phyloP scores from a whole-genome alignment of 2,888 invertebrate species.

The Mimumesa dahlbomi region DNA sequence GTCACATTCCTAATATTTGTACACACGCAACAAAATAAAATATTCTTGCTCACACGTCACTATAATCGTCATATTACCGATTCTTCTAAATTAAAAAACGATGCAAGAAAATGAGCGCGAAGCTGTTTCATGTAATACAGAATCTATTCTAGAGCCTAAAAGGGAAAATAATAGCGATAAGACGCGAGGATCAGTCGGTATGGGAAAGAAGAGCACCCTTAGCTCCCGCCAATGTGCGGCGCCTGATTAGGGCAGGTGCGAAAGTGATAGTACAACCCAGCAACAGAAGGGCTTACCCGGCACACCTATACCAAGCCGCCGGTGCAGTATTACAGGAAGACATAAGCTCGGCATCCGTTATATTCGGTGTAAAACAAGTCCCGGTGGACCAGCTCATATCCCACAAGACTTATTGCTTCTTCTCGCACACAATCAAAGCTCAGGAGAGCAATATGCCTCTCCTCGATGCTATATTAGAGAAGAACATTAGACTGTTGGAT shows the following conservation, averaged over 20 bases:
- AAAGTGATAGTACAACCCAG: constrained; percentile 99
- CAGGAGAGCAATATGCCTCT: constrained; percentile 99
- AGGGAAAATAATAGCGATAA: constrained; percentile 90
- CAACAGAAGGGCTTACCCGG: constrained; percentile 98
- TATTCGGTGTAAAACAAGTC: constrained; percentile 98
- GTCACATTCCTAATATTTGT: too few species aligned
- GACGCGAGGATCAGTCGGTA: constrained; percentile 96
- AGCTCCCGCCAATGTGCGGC: constrained; percentile 94
- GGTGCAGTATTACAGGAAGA: constrained; percentile 98
- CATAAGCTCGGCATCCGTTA: constrained; percentile 96
- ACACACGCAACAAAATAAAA: too few species aligned
- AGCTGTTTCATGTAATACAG: neutral
- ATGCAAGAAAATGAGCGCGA: neutral
- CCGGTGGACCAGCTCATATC: constrained; percentile 96
- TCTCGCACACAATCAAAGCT: constrained; percentile 99
- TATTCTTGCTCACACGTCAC: too few species aligned
- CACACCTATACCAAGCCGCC: constrained; percentile 95
- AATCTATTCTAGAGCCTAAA: constrained; percentile 77
- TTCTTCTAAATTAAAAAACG: too few species aligned
- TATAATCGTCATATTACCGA: too few species aligned
- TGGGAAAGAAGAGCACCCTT: constrained; percentile 98
- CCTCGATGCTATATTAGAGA: constrained; percentile 96
- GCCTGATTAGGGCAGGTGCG: constrained; percentile 92
- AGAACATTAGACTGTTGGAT: constrained; percentile 97
- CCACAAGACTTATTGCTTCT: constrained; percentile 98